Evolutionary conservation across 2,888 invertebrate species (phyloP).

Genomic region (Apoda limacodes): DNA sequence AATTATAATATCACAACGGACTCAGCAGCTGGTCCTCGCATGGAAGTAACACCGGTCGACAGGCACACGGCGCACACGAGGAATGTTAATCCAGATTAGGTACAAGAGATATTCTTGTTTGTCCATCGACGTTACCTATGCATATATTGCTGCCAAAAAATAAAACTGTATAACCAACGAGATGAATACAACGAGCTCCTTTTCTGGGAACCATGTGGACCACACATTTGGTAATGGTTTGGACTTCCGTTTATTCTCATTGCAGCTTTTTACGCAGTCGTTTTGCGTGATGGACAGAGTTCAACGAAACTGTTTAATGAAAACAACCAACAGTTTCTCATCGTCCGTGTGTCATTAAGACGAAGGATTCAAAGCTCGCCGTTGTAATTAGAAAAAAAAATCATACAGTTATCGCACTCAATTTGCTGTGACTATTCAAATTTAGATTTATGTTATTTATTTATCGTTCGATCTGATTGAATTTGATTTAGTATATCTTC

Average conservation of each 20-base stretch:
- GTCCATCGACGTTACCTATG: too few relatives aligned
- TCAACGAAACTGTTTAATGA: conserved; percentile 55
- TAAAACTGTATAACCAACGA: conserved; percentile 1
- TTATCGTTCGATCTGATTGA: too few relatives aligned
- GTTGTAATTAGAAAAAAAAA: conserved; percentile 21
- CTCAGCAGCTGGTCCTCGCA: too few relatives aligned
- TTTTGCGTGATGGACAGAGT: conserved; percentile 30
- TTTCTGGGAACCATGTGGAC: neutral
- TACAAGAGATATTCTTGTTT: too few relatives aligned
- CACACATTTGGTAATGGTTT: conserved; percentile 57
- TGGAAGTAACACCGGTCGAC: too few relatives aligned
- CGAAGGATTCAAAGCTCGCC: conserved; percentile 24
- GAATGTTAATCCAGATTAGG: too few relatives aligned
- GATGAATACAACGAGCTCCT: conserved; percentile 22
- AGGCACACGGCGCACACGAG: too few relatives aligned
- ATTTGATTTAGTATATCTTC: too few relatives aligned
- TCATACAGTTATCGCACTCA: conserved; percentile 24
- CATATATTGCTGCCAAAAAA: conserved; percentile 1
- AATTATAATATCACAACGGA: too few relatives aligned
- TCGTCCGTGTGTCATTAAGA: conserved; percentile 28
- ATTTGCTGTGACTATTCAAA: neutral
- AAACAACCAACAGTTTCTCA: conserved; percentile 22
- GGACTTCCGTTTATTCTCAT: conserved; percentile 45
- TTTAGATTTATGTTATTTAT: neutral
- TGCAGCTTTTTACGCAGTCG: conserved; percentile 33